A percentile compares a stretch with the other conserved stretches of the same genome.
phyloP scores from a whole-genome alignment of 2,113 vertebrate species.

The Paralichthys olivaceus region DNA sequence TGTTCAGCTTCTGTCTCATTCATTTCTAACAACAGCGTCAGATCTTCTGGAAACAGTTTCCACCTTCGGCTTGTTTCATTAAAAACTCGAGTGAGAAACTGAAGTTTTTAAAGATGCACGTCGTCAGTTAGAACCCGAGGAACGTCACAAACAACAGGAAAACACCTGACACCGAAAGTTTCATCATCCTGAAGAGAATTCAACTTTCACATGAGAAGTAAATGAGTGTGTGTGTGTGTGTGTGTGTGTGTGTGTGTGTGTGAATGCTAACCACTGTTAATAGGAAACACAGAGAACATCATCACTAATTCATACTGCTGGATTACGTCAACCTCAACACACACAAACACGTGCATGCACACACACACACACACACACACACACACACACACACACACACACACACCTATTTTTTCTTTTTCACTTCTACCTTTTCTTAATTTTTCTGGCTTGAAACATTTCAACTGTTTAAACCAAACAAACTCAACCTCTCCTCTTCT shows the following conservation, averaged over 20 bases:
- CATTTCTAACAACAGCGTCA: no score
- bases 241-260: slow-evolving; percentile 30
- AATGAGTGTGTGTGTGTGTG: neutral
- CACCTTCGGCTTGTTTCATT: no score
- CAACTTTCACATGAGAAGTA: no score
- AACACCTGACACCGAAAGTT: no score
- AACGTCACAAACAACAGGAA: no score
- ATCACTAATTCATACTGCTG: slow-evolving; percentile 66
- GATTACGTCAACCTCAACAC: slow-evolving; percentile 61
- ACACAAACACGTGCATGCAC: slow-evolving; percentile 3
- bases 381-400: neutral
- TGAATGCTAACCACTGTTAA: slow-evolving; percentile 50
- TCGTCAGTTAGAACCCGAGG: no score
- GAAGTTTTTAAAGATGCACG: no score
- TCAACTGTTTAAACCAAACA: neutral
- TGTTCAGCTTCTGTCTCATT: no score
- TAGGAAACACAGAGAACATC: slow-evolving; percentile 73
- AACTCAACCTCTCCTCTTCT: neutral
- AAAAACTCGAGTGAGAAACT: no score
- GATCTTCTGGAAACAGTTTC: no score
- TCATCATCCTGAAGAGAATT: no score
- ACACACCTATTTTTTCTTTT: neutral
- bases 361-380: neutral
- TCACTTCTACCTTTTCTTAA: neutral
- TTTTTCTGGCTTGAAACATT: neutral